Evolutionary conservation across 2,888 invertebrate genomes (phyloP), one percentile per base, ranked within the genome.

Genomic region (Rhaphigaster nebulosa): DNA sequence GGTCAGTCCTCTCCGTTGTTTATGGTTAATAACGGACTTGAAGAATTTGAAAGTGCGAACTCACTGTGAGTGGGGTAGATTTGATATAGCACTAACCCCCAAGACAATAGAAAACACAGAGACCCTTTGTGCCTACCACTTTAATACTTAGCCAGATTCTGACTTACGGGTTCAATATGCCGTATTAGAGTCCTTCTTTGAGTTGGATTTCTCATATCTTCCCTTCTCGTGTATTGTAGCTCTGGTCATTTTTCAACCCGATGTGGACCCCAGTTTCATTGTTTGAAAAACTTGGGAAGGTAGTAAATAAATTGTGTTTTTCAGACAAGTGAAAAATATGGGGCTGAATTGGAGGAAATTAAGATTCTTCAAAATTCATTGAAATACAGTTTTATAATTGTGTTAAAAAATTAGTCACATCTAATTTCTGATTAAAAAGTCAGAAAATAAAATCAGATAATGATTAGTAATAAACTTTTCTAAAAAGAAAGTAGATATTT

Each of bases 171-270:
- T 45, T 84, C 84, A 84, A 84, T 84, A 84, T 84, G 41, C 45
- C 45, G 15, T 84, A 84, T 84, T 84, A 45, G 4, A 50, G 84
- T 41, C 45, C 45, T 84, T 45, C 45, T 84, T 84, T 84, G 84
- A 41, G 84, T 84, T 84, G 84, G 45, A 84, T 84, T 26, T 45
- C 84, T 84, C 84, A 84, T 84, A 84, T 84, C 84, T 84, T 84
- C 45, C 84, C 26, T 50, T 5, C 23, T 50, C 45, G 26, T 45
- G n/a, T 41, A 45, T 84, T 84, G 45, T 50, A n/a, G 50, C n/a
- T 26, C 1, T 84, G 84, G n/a, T 45, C 45, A 84, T 84, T 84
- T 84, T 18, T 38, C 45, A 45, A 26, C 15, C 65, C 4, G n/a
- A 3, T 60, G n/a, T 60, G n/a, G 29, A 18, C 65, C 8, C 34